These are phyloP conservation scores for Callinectes sapidus DNA, from an alignment of 2,888 invertebrate genomes.

Conservation along the genomic window DNA sequence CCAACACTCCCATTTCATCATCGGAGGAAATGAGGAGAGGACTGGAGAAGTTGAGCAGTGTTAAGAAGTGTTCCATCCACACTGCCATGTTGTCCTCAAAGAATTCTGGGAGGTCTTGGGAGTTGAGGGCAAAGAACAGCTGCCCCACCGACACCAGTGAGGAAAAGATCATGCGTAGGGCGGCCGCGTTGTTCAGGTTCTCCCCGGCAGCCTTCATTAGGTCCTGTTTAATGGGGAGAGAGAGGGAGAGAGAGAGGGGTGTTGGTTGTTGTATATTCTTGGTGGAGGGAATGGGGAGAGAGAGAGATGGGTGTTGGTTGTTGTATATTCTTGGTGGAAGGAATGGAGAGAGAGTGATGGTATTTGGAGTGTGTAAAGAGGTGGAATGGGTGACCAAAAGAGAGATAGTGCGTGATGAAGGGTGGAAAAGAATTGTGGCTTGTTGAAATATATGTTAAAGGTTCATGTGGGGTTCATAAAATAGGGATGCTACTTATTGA, in stretches of 20 bases:
- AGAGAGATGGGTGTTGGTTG: not conserved
- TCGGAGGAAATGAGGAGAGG: constrained; percentile 82
- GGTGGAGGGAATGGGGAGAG: not conserved
- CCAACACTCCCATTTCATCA: constrained; percentile 62
- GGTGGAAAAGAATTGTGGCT: too few species aligned
- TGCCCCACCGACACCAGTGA: constrained; percentile 92
- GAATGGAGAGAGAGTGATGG: not conserved
- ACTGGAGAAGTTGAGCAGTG: constrained; percentile 87
- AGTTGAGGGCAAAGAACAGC: constrained; percentile 97
- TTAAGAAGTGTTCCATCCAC: constrained; percentile 96
- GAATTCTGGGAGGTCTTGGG: constrained; percentile 98
- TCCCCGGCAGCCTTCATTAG: constrained; percentile 80
- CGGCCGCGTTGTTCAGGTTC: constrained; percentile 87
- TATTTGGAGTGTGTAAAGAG: not conserved
- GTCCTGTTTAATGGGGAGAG: constrained; percentile 60
- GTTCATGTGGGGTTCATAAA: too few species aligned
- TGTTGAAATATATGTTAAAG: too few species aligned
- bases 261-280: too few species aligned
- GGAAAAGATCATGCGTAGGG: constrained; percentile 90
- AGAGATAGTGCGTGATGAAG: too few species aligned
- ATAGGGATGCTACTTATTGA: too few species aligned
- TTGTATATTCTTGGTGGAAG: too few species aligned
- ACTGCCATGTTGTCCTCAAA: constrained; percentile 97
- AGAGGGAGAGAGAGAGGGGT: not conserved
- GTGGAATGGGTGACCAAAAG: too few species aligned